Evolutionary conservation across 2,888 invertebrate genomes (phyloP).

Genomic region (Sarcophaga carnaria): DNA sequence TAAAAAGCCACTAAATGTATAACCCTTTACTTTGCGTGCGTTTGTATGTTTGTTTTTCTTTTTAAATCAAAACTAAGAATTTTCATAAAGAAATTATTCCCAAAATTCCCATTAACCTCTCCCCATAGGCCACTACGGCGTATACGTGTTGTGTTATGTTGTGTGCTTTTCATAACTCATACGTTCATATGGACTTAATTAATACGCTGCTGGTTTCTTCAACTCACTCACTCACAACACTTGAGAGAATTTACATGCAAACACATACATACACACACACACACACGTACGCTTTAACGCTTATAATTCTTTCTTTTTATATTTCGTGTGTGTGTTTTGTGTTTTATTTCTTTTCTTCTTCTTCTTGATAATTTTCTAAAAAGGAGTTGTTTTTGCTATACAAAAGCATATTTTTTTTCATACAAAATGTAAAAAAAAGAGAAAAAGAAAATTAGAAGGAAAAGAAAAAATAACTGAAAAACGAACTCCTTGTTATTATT

Average conservation of each 20-base stretch:
- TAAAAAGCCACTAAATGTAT: too few relatives aligned
- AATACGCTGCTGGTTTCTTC: not conserved
- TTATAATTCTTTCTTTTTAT: too few relatives aligned
- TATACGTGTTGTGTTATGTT: not conserved
- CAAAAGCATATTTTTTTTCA: not conserved
- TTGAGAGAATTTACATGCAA: not conserved
- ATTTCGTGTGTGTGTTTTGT: too few relatives aligned
- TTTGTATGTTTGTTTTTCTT: too few relatives aligned
- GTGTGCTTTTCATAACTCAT: not conserved
- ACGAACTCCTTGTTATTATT: conserved; percentile 49
- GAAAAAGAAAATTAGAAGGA: not conserved
- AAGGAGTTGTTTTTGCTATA: conserved; percentile 1
- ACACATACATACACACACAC: not conserved
- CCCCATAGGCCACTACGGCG: not conserved
- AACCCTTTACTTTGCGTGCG: too few relatives aligned
- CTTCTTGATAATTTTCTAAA: not conserved
- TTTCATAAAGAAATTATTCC: not conserved
- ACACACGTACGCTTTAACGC: too few relatives aligned
- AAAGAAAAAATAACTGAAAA: conserved; percentile 9
- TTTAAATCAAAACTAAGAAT: too few relatives aligned
- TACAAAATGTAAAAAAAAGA: not conserved
- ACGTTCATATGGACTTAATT: not conserved
- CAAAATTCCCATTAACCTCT: conserved; percentile 12
- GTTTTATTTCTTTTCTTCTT: not conserved
- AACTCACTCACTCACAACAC: not conserved